phyloP scores from a whole-genome alignment of 2,888 invertebrate genomes.

The Eustalomyia histrio region DNA sequence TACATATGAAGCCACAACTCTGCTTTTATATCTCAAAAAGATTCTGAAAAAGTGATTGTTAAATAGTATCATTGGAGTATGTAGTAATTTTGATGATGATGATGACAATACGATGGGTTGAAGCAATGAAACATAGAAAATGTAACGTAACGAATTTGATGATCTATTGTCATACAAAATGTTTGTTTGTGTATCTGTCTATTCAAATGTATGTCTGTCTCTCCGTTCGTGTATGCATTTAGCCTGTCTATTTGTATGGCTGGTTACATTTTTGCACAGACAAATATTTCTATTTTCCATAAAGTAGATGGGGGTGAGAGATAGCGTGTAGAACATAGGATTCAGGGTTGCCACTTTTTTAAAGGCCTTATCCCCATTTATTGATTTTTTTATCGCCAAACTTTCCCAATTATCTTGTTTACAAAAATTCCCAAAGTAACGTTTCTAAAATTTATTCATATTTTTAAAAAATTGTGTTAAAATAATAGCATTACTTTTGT shows the following conservation, averaged over 20 bases:
- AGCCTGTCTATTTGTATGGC: constrained; percentile 35
- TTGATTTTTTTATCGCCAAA: too few species aligned
- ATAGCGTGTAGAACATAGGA: not conserved
- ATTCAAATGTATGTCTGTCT: not conserved
- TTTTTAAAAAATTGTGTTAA: too few species aligned
- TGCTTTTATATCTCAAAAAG: constrained; percentile 3
- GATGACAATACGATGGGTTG: constrained; percentile 44
- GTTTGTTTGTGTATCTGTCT: constrained; percentile 28
- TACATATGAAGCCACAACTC: constrained; percentile 36
- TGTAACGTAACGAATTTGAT: constrained; percentile 78
- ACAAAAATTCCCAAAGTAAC: too few species aligned
- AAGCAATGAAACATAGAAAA: constrained; percentile 67
- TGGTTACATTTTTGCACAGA: constrained; percentile 34
- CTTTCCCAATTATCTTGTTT: too few species aligned
- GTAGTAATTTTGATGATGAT: not conserved
- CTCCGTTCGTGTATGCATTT: not conserved
- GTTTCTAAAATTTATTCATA: too few species aligned
- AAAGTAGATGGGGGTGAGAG: not conserved
- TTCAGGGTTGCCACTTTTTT: too few species aligned
- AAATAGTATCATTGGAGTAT: constrained; percentile 23
- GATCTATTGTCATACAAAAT: constrained; percentile 77
- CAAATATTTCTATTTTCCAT: not conserved
- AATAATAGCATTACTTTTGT: too few species aligned
- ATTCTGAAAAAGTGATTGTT: constrained; percentile 31
- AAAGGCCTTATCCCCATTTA: too few species aligned